Evolutionary conservation across 2,797 vertebrate genomes (phyloP).

Genomic region (Cephalopachus bancanus): DNA sequence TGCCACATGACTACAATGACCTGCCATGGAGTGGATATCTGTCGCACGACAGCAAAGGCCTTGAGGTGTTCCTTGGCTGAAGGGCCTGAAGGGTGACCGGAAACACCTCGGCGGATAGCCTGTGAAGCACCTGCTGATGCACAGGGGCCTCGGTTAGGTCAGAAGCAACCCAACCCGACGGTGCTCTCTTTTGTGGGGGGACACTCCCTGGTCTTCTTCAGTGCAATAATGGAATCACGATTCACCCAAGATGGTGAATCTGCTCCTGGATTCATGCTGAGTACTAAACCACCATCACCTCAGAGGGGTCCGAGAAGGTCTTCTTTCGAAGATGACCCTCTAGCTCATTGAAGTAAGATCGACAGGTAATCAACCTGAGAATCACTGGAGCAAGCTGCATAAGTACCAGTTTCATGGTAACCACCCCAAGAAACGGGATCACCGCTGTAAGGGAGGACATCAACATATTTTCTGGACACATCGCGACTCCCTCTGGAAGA

Average conservation of each 20-base stretch:
- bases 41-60: no score
- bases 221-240: background rate
- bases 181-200: background rate
- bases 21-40: no score
- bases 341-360: background rate
- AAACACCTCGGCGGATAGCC: no score
- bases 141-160: no score
- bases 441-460: background rate
- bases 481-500: background rate
- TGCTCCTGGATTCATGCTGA: background rate
- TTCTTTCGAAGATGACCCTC: background rate
- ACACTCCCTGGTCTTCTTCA: background rate
- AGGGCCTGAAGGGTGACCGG: no score
- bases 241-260: background rate
- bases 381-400: background rate
- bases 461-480: background rate
- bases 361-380: background rate
- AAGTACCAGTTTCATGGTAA: background rate
- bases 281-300: background rate
- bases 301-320: background rate
- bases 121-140: no score
- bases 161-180: no score
- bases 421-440: background rate
- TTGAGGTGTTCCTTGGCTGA: no score
- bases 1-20: no score